A percentile compares a stretch with the other conserved stretches of the same genome.
Evolutionary conservation across 2,888 invertebrate genomes (phyloP).

Genomic region (Mesorhabditis spiculigera): DNA sequence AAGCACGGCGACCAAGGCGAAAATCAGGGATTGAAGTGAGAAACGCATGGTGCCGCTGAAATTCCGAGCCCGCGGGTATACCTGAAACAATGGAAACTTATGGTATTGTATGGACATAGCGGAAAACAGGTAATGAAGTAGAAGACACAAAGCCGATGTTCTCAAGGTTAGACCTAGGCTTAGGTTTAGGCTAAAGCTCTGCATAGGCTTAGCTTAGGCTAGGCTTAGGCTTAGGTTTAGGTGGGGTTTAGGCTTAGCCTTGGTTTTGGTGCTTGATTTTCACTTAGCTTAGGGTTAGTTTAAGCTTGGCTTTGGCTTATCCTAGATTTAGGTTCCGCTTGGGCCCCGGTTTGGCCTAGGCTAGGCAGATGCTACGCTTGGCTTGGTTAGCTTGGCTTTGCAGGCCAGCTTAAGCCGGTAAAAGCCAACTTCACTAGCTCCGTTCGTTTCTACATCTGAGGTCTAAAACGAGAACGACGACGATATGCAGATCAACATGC

Average conservation of each 20-base stretch:
- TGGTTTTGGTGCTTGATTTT: constrained; percentile 1
- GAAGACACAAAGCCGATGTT: background rate
- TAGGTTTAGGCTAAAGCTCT: background rate
- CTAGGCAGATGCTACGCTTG: background rate
- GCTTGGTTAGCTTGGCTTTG: constrained; percentile 2
- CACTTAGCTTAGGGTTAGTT: background rate
- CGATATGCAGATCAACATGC: too few species aligned
- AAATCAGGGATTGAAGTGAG: background rate
- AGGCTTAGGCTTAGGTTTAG: background rate
- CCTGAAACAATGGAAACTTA: too few species aligned
- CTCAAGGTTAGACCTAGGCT: background rate
- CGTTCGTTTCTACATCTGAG: too few species aligned
- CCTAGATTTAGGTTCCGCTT: background rate
- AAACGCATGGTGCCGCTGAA: background rate
- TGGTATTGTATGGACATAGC: background rate
- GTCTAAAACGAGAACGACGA: too few species aligned
- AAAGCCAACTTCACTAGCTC: too few species aligned
- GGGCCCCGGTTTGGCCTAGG: background rate
- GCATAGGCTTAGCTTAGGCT: background rate
- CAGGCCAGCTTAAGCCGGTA: too few species aligned
- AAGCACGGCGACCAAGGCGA: background rate
- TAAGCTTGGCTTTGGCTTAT: background rate
- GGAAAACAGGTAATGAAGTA: background rate
- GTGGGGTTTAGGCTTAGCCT: background rate
- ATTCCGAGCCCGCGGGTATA: too few species aligned